These are phyloP conservation scores for Yponomeuta cagnagella DNA, from an alignment of 2,888 invertebrate genomes.

Conservation along the genomic window DNA sequence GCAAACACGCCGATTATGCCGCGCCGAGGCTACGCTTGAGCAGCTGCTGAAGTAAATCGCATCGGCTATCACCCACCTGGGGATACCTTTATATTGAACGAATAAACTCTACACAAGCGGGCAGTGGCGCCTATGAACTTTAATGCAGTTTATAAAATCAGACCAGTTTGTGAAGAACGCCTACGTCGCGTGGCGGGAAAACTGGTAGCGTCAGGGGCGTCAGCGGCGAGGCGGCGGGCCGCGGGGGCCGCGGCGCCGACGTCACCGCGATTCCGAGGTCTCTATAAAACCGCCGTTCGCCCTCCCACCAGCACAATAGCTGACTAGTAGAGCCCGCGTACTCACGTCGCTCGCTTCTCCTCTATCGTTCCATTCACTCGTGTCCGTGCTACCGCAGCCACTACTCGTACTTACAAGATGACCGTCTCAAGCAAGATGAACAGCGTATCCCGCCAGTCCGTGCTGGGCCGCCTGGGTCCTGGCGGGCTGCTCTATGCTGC, in stretches of 20 bases:
- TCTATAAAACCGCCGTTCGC: slow-evolving; percentile 58
- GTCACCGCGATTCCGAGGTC: slow-evolving; percentile 66
- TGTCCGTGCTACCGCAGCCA: slow-evolving; percentile 41
- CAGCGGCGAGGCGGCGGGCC: slow-evolving; percentile 22
- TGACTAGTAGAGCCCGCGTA: slow-evolving; percentile 46
- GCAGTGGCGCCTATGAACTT: slow-evolving; percentile 3
- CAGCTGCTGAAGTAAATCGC: no score
- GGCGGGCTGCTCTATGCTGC: slow-evolving; percentile 69
- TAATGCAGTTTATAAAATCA: slow-evolving; percentile 4
- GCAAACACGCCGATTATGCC: no score
- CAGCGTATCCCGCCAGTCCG: slow-evolving; percentile 69
- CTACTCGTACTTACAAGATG: slow-evolving; percentile 52
- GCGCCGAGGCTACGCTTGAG: no score
- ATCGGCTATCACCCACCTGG: no score
- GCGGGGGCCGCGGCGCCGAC: slow-evolving; percentile 42
- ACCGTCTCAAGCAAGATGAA: slow-evolving; percentile 73
- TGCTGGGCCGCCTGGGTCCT: slow-evolving; percentile 66
- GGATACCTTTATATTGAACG: no score
- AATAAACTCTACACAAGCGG: no score
- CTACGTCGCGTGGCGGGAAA: slow-evolving; percentile 42
- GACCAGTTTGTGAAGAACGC: not conserved
- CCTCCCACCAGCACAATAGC: slow-evolving; percentile 66
- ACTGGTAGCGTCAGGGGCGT: slow-evolving; percentile 26
- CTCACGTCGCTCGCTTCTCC: slow-evolving; percentile 49
- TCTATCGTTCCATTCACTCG: slow-evolving; percentile 42